Conservation (phyloP, 2,113 vertebrate species). For the Xenopus laevis region DNA sequence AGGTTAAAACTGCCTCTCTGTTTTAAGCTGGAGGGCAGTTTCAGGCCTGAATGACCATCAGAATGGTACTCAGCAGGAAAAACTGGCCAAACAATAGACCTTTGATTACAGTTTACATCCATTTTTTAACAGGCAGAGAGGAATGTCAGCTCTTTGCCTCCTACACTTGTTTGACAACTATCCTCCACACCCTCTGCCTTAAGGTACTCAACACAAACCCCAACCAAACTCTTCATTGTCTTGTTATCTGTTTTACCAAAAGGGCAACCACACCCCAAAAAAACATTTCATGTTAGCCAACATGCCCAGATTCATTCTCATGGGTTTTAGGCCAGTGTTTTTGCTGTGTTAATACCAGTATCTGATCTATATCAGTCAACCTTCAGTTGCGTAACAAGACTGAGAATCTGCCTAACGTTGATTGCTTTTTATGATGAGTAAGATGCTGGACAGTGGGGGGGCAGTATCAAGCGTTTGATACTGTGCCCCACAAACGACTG, state of each 20-base stretch:
- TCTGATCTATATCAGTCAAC: too few species aligned
- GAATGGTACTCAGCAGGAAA: conserved; percentile 16
- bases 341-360: too few species aligned
- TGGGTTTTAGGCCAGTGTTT: too few species aligned
- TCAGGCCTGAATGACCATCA: conserved; percentile 28
- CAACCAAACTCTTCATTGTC: background rate
- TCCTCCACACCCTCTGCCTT: background rate
- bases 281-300: background rate
- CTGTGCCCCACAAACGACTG: too few species aligned
- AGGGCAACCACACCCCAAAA: background rate
- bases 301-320: background rate
- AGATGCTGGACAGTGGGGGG: too few species aligned
- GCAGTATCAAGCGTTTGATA: too few species aligned
- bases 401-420: too few species aligned
- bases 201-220: background rate
- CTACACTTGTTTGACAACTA: conserved; percentile 11
- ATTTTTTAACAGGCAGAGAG: conserved; percentile 15
- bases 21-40: conserved; percentile 16
- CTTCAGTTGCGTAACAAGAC: too few species aligned
- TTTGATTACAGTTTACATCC: conserved; percentile 13
- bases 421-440: too few species aligned
- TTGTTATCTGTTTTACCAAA: background rate
- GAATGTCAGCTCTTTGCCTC: conserved; percentile 18
- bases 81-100: conserved; percentile 10
- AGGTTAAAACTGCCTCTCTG: background rate